Base-by-base conservation (phyloP, 2,888 invertebrate species). In the Drosophila prostipennis region DNA sequence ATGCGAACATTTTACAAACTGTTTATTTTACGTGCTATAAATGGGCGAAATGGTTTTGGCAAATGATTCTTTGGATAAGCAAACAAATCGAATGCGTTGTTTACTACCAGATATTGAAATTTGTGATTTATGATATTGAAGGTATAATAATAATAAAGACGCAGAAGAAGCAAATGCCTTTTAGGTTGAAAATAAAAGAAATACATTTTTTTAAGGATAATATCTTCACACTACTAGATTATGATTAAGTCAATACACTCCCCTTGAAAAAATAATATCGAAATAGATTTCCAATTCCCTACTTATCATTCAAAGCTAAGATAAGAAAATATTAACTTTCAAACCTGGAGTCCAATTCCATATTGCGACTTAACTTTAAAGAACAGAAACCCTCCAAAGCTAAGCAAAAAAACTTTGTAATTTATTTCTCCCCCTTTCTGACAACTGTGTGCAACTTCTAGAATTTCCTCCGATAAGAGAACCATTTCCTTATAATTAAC, bases 1-100 rank as follows among this genome's bases (percentile, higher is more conserved):
- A 54, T 34, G 1, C 26, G 26, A 14, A 39, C 19, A 53, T 45
- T 45, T 45, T 45, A 67, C 64, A 53, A 26, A 32, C 39, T 65
- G 54, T 65, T 67, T 65, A 54, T 67, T 67, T 67, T n/a, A 32
- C 42, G 67, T 6, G 36, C n/a, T 67, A 53, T 52, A 43, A 64
- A 43, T 32, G 37, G 11, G 11, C 14, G 19, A 5, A 37, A 57
- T 39, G 36, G 23, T 14, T 49, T 32, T 34, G 52, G 23, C 23
- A 58, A 52, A 52, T 34, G 42, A 42, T 14, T 11, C 36, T 40
- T 45, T 6, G 45, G n/a, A 67, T 45, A 65, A 54, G 29, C 68
- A 65, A 54, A 67, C 16, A 19, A 32, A 39, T 34, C n/a, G 6
- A 8, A 45, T 10, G 8, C 16, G 16, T 26, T 53, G 68, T 67